Percentiles rank a stretch among this genome's conserved stretches.
Evolutionary conservation across 2,888 invertebrate species (phyloP).

Genomic region (Perizoma affinitatum): DNA sequence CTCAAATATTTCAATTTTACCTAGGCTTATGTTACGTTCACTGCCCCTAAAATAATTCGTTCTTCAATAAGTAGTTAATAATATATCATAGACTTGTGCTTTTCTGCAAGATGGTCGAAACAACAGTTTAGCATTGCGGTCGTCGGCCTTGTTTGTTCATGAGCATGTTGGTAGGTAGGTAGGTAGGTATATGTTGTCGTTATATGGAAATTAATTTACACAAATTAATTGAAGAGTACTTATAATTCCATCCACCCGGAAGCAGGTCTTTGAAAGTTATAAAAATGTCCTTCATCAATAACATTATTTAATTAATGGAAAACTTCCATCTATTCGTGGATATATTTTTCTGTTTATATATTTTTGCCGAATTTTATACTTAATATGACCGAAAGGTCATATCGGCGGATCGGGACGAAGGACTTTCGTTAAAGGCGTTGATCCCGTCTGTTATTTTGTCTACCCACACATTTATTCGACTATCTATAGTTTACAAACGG

Average conservation of each 20-base stretch:
- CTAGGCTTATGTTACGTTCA: constrained; percentile 12
- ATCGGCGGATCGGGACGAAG: constrained; percentile 16
- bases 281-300: no score
- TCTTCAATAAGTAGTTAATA: constrained; percentile 38
- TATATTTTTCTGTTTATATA: no score
- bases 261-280: no score
- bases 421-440: constrained; percentile 25
- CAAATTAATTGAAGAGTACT: constrained; percentile 58
- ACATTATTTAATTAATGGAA: no score
- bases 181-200: constrained; percentile 45
- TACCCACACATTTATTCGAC: constrained; percentile 20
- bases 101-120: constrained; percentile 51
- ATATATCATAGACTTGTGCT: constrained; percentile 48
- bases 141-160: constrained; percentile 63
- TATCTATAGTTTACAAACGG: constrained; percentile 1
- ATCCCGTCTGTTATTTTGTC: constrained; percentile 24
- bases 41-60: constrained; percentile 16
- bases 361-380: no score
- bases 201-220: constrained; percentile 64
- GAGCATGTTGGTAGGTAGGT: constrained; percentile 37
- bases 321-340: no score
- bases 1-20: neutral
- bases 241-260: constrained; percentile 30
- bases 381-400: constrained; percentile 14
- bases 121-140: constrained; percentile 61